A percentile compares a stretch with the other conserved stretches of the same genome.
Conservation (phyloP, 2,797 vertebrate species). For the Xenopus petersii region DNA sequence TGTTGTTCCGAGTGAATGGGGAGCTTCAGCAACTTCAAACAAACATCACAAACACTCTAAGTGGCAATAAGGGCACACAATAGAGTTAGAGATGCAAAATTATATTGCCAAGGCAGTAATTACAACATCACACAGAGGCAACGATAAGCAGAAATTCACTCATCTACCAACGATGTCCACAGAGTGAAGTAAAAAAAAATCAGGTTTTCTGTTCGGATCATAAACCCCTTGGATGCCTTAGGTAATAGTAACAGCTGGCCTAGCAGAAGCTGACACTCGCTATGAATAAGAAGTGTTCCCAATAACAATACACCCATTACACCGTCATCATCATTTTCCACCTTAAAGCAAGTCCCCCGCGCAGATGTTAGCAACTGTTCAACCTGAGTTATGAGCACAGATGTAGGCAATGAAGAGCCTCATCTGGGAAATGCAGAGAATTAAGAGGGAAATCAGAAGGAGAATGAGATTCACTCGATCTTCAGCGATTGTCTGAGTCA, state of each 20-base stretch:
- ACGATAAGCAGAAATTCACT: neutral
- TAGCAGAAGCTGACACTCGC: neutral
- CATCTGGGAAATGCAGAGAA: constrained; percentile 14
- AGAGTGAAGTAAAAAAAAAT: neutral
- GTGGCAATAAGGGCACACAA: no score
- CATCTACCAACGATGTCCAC: neutral
- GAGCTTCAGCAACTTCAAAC: no score
- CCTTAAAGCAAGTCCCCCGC: constrained; percentile 1
- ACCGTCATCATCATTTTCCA: neutral
- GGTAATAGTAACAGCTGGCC: constrained; percentile 11
- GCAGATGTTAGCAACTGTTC: constrained; percentile 22
- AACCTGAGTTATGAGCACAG: constrained; percentile 12
- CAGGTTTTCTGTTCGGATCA: constrained; percentile 8
- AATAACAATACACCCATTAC: constrained; percentile 16
- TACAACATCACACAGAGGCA: neutral
- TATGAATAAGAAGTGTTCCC: constrained; percentile 5
- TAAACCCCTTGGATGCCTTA: constrained; percentile 2
- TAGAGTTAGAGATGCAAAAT: no score
- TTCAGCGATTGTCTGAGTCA: no score
- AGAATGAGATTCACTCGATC: no score
- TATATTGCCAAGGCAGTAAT: no score
- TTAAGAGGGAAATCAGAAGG: no score
- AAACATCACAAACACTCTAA: no score
- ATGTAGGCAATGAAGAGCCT: constrained; percentile 2
- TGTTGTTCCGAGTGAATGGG: no score